These are phyloP conservation scores for Rousettus leschenaultii DNA, from an alignment of 2,113 vertebrate species.

Conservation along the genomic window DNA sequence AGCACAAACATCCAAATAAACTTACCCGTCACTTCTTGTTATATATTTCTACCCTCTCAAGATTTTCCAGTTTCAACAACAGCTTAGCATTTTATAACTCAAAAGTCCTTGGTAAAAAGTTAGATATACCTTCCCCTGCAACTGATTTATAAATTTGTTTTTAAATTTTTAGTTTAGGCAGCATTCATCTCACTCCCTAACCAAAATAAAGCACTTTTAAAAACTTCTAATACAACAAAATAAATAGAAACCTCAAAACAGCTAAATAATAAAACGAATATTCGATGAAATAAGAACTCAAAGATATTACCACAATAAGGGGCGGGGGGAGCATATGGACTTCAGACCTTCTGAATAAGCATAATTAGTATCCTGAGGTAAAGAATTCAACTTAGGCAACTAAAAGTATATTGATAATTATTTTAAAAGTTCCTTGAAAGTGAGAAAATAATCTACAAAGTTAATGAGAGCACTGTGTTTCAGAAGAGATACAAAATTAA, in stretches of 20 bases:
- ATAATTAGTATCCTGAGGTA: not conserved
- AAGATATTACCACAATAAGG: not conserved
- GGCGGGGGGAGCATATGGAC: not conserved
- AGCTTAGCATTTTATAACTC: conserved; percentile 3
- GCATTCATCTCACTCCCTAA: not conserved
- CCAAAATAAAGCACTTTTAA: not conserved
- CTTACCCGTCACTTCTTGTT: not conserved
- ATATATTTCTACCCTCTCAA: not conserved
- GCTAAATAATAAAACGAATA: not conserved
- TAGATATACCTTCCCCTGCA: not conserved
- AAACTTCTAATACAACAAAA: not conserved
- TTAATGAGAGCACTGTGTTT: not conserved
- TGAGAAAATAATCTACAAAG: conserved; percentile 9
- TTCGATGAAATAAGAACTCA: conserved; percentile 3
- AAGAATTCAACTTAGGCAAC: not conserved
- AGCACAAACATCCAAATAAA: conserved; percentile 18
- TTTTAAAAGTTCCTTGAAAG: not conserved
- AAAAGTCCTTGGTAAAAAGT: not conserved
- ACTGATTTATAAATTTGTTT: not conserved
- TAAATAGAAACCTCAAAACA: not conserved
- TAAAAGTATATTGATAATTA: not conserved
- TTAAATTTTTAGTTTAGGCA: not conserved
- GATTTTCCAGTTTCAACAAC: not conserved
- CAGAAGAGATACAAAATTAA: conserved; percentile 20
- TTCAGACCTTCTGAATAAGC: not conserved